These are phyloP conservation scores for Falco novaeseelandiae DNA, from an alignment of 2,797 vertebrate species.

Conservation along the genomic window DNA sequence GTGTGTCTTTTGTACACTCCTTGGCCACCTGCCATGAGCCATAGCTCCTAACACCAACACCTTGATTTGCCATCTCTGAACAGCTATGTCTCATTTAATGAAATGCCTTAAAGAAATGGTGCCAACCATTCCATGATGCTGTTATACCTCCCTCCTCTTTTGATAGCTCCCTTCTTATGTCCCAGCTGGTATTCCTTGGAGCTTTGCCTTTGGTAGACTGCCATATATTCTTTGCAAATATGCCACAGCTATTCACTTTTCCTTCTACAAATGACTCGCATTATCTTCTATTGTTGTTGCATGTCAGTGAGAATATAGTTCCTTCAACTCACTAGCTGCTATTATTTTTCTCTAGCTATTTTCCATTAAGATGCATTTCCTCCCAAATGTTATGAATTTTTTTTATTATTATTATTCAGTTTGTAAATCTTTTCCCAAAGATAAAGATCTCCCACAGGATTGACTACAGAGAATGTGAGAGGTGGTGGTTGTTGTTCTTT, in stretches of 20 bases:
- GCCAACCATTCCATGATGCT: slow-evolving; percentile 72
- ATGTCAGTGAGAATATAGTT: slow-evolving; percentile 66
- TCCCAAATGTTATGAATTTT: slow-evolving; percentile 41
- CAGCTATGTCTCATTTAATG: slow-evolving; percentile 32
- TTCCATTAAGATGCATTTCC: slow-evolving; percentile 62
- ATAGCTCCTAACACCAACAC: slow-evolving; percentile 18
- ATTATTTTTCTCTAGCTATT: slow-evolving; percentile 59
- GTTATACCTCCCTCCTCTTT: slow-evolving; percentile 62
- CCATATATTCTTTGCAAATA: slow-evolving; percentile 76
- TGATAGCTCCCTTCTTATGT: slow-evolving; percentile 70
- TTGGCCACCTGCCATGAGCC: neutral
- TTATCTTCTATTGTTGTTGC: slow-evolving; percentile 75
- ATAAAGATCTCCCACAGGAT: slow-evolving; percentile 26
- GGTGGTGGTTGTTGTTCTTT: slow-evolving; percentile 25
- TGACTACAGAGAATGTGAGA: neutral
- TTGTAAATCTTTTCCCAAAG: slow-evolving; percentile 26
- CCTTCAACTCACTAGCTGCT: slow-evolving; percentile 65
- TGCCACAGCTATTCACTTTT: slow-evolving; percentile 74
- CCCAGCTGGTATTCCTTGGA: slow-evolving; percentile 80
- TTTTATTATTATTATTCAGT: neutral
- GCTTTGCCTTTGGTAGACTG: slow-evolving; percentile 76
- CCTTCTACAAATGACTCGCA: slow-evolving; percentile 73
- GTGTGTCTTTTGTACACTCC: neutral
- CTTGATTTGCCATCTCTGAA: slow-evolving; percentile 22
- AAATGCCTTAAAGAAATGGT: slow-evolving; percentile 26